Base-by-base conservation (phyloP, 2,113 vertebrate species). In the Boulengerochromis microlepis region DNA sequence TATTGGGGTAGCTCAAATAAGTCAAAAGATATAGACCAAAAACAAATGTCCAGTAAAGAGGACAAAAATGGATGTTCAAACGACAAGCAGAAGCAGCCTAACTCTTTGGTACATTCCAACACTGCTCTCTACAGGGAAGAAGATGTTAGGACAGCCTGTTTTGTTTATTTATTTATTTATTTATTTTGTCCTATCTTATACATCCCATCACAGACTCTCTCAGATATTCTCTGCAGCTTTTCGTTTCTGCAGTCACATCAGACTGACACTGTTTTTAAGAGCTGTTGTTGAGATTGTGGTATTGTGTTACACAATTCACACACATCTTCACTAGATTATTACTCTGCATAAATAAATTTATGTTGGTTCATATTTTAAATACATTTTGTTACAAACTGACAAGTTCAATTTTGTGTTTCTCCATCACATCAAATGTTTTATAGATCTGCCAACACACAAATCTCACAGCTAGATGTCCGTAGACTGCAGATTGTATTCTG, bases 161-260 rank as follows among this genome's bases (percentile, higher is more conserved):
- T 61, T 61, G 2, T 61, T 61, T 6, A 33, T 10, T 6, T 31
- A 31, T 56, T 56, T 13, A n/a, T 56, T 24, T 0, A n/a, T 5
- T 56, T 22, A 19, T 10, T 53, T 59, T 59, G 2, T 31, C 26
- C 57, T 31, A 61, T 31, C 5, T 61, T 61, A 18, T 35, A 64
- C 35, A 64, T n/a, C 18, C 10, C 6, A 35, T 35, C 18, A 64
- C 59, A 64, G 10, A 35, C 31, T 12, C 31, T 64, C 59, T 64
- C 59, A 35, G 31, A 66, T 66, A 66, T 66, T 66, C 10, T 66
- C 59, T 64, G 10, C 59, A 64, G 59, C 31, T 66, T 66, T 66
- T 35, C 0, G 10, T 66, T 35, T 66, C 61, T 3, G 18, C 31
- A 64, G 18, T 64, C 59, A 35, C 7, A 35, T 64, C 59, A 12